Conservation (phyloP, 1,140 invertebrate genomes). For the Pseudomyrmex cubaensis region DNA sequence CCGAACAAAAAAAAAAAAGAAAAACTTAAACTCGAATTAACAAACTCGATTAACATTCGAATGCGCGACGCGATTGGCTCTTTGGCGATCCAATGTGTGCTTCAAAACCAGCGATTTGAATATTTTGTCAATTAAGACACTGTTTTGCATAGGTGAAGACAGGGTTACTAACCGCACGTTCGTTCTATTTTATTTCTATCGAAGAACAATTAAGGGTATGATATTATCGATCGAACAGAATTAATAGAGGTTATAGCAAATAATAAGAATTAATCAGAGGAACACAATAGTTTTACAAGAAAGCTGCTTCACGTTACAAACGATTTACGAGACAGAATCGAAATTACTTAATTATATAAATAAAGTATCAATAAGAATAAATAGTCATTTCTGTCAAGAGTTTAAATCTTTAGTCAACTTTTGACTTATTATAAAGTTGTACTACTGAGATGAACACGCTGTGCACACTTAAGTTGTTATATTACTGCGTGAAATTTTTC, state of each 20-base stretch:
- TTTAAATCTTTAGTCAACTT: slow-evolving; percentile 2
- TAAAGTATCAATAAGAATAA: background rate
- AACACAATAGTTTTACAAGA: background rate
- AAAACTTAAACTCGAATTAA: background rate
- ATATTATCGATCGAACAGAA: slow-evolving; percentile 12
- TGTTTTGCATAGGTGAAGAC: slow-evolving; percentile 80
- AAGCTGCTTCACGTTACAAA: background rate
- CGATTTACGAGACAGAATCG: background rate
- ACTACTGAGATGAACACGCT: background rate
- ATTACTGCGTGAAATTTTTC: slow-evolving; percentile 50
- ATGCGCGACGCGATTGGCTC: slow-evolving; percentile 32
- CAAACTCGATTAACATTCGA: slow-evolving; percentile 66
- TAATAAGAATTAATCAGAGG: background rate
- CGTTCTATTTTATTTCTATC: slow-evolving; percentile 58
- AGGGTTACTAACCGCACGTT: slow-evolving; percentile 75
- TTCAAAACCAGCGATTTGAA: slow-evolving; percentile 75
- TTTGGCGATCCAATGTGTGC: background rate
- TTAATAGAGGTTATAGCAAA: background rate
- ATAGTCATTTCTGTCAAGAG: background rate
- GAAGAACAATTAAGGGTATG: slow-evolving; percentile 13
- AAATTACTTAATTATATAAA: background rate
- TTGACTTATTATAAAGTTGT: background rate
- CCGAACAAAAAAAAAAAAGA: background rate
- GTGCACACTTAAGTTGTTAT: background rate
- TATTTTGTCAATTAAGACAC: slow-evolving; percentile 82